These are phyloP conservation scores for Xanthia icteritia DNA, from an alignment of 2,888 invertebrate genomes.

Conservation along the genomic window DNA sequence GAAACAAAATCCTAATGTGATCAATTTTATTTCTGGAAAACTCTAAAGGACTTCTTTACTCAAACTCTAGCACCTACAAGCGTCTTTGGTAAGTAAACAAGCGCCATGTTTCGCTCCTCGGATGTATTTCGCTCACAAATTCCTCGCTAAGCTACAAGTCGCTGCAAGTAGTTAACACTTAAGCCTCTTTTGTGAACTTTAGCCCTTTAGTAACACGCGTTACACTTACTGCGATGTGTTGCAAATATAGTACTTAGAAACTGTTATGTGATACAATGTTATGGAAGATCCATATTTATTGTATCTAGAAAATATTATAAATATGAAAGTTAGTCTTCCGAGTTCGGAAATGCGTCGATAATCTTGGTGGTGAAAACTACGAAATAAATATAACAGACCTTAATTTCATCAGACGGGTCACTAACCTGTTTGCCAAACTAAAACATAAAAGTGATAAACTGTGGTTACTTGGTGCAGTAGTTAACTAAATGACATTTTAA, in stretches of 20 bases:
- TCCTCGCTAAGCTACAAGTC: slow-evolving; percentile 53
- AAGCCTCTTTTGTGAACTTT: slow-evolving; percentile 66
- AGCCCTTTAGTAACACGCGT: slow-evolving; percentile 54
- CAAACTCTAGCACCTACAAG: not conserved
- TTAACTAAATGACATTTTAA: slow-evolving; percentile 39
- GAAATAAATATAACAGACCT: not conserved
- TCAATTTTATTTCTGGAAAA: not conserved
- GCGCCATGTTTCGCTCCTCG: slow-evolving; percentile 15
- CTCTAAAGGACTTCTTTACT: not conserved
- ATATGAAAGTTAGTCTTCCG: not conserved
- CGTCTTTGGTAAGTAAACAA: not conserved
- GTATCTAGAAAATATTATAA: not conserved
- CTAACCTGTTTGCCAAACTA: not conserved
- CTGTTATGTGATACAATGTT: slow-evolving; percentile 7
- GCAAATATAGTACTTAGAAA: slow-evolving; percentile 31
- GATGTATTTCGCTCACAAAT: slow-evolving; percentile 52
- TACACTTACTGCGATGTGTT: slow-evolving; percentile 39
- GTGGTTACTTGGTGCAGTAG: too few relatives aligned
- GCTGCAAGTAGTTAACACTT: slow-evolving; percentile 63
- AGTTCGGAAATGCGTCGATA: not conserved
- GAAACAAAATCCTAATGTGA: not conserved
- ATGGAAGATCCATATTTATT: not conserved
- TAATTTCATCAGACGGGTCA: not conserved
- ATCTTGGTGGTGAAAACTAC: not conserved
- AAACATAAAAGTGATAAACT: not conserved